Conservation (phyloP, 1,140 invertebrate species). For the Meloidogyne chitwoodi region DNA sequence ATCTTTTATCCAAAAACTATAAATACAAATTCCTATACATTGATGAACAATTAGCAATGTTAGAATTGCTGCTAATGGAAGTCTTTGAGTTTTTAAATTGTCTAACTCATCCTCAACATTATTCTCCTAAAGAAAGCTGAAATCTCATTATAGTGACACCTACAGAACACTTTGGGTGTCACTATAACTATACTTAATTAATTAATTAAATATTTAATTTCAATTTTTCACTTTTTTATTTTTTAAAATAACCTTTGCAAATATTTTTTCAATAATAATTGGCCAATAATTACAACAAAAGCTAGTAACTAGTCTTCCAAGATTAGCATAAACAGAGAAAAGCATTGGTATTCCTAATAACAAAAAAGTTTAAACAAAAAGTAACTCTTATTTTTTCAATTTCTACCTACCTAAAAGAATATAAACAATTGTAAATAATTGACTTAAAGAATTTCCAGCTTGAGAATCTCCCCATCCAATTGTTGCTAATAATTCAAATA, state of each 20-base stretch:
- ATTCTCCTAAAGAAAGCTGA: background rate
- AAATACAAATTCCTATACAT: background rate
- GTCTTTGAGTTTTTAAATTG: background rate
- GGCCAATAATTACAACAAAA: slow-evolving; percentile 14
- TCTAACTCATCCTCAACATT: background rate
- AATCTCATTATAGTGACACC: background rate
- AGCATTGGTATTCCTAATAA: slow-evolving; percentile 4
- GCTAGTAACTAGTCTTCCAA: background rate
- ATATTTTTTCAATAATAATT: background rate
- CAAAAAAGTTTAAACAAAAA: background rate
- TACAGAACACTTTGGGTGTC: too few species aligned
- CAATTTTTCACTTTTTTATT: background rate
- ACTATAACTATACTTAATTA: too few species aligned
- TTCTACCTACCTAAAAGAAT: background rate
- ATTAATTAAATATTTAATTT: too few species aligned
- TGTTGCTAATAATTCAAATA: slow-evolving; percentile 7
- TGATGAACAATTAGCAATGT: background rate
- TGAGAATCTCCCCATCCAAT: slow-evolving; percentile 19
- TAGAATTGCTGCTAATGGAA: background rate
- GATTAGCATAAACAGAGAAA: slow-evolving; percentile 16
- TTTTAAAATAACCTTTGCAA: background rate
- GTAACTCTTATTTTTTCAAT: background rate
- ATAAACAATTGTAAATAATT: slow-evolving; percentile 15
- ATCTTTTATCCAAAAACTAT: slow-evolving; percentile 5
- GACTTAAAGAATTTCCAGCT: slow-evolving; percentile 5